Conservation (phyloP, 2,888 invertebrate species). For the Coleophora deauratella region DNA sequence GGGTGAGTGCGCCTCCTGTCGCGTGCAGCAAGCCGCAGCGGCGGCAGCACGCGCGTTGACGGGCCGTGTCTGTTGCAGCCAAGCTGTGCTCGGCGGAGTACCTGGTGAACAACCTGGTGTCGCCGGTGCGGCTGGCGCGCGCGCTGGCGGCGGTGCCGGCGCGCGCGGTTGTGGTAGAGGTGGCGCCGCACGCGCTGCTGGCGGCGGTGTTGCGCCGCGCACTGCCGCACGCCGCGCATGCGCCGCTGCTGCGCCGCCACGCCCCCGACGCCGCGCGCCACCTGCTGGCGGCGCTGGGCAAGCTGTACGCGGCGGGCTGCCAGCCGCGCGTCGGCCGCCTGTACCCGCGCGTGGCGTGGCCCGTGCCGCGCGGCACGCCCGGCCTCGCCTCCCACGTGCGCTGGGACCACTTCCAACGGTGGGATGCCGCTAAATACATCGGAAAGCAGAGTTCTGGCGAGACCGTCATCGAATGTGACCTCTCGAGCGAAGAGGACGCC, state of each 20-base stretch:
- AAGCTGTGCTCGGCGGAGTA: slow-evolving; percentile 92
- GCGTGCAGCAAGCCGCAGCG: not conserved
- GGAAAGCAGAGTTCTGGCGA: slow-evolving; percentile 80
- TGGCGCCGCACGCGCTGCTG: slow-evolving; percentile 95
- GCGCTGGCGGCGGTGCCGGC: slow-evolving; percentile 88
- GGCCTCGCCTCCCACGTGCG: slow-evolving; percentile 88
- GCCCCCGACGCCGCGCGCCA: slow-evolving; percentile 83
- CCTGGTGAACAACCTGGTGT: slow-evolving; percentile 96
- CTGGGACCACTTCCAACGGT: slow-evolving; percentile 95
- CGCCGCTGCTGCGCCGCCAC: slow-evolving; percentile 89
- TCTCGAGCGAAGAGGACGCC: slow-evolving; percentile 81
- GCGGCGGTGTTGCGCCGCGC: slow-evolving; percentile 95
- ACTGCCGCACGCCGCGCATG: slow-evolving; percentile 81
- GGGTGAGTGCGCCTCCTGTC: slow-evolving; percentile 25
- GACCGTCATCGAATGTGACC: slow-evolving; percentile 82
- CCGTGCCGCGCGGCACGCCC: slow-evolving; percentile 93
- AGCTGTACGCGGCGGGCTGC: slow-evolving; percentile 86
- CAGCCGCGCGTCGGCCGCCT: slow-evolving; percentile 79
- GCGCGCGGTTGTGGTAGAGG: slow-evolving; percentile 91
- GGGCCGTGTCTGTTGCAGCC: slow-evolving; percentile 53
- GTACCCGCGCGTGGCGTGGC: slow-evolving; percentile 84
- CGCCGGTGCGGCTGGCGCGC: slow-evolving; percentile 94
- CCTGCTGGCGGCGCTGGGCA: slow-evolving; percentile 87
- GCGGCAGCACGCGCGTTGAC: too few species aligned
- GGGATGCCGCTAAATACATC: slow-evolving; percentile 88